Base-by-base conservation (phyloP, 1,140 invertebrate genomes). In the Andricus grossulariae region DNA sequence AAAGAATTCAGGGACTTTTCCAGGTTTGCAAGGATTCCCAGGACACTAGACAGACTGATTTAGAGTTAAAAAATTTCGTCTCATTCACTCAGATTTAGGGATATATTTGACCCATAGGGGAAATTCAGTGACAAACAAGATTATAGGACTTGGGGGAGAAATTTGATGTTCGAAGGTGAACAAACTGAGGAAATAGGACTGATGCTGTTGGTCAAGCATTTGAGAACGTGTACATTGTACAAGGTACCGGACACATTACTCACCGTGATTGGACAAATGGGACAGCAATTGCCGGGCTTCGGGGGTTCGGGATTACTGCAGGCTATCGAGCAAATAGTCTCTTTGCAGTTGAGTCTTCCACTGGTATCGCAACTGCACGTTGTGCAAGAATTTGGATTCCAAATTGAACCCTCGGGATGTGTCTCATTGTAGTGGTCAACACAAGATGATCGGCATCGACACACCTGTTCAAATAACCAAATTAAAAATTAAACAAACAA, bases 251-350 rank as follows among this genome's bases (percentile, higher is more conserved):
- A 76, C 39, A 51, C 55, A 80, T 80, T 77, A 77, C 84, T 89
- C 79, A 91, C 90, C 79, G 83, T 84, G 51, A 88, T 85, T 13
- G 87, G 88, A 80, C 90, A 91, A 74, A 85, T 72, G 12, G 89
- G 88, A 78, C 90, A 91, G 80, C 90, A 91, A 52, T 78, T 78
- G 73, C 85, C 87, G 3, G 82, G 79, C 60, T 85, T 75, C 66
- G 88, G 86, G 55, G 90, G 88, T 73, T 85, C 55, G 15, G 89
- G 88, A 80, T 90, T 85, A 79, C 50, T 79, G 74, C 90, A 91
- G 50, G 85, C 84, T 21, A 88, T 81, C 49, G 85, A 87, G 79
- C 90, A 90, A 51, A 89, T 79, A 39, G 87, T 91, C 73, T 88
- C 85, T 74, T 86, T 90, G 83, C 90, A 91, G 73, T 77, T 85